phyloP scores from a whole-genome alignment of 2,888 invertebrate genomes.

The Phengaris arion region DNA sequence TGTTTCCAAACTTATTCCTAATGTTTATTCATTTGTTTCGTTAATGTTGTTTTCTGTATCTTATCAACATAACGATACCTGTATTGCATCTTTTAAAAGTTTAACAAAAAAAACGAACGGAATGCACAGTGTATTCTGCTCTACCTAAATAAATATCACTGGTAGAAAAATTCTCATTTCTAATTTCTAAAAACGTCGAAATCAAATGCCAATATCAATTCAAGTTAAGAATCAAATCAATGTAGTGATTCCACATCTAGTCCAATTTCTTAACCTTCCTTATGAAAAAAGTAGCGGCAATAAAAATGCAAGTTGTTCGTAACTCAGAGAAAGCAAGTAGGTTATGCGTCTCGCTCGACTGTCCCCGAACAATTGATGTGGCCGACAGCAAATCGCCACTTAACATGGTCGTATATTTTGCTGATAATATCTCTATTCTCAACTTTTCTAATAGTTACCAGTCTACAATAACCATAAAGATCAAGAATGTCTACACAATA shows the following conservation, averaged over 20 bases:
- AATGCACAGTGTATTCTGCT: not conserved
- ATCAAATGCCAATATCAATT: not conserved
- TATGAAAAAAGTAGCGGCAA: not conserved
- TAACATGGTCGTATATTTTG: conserved; percentile 5
- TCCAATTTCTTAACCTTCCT: not conserved
- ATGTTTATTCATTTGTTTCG: conserved; percentile 4
- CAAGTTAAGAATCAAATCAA: not conserved
- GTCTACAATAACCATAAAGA: not conserved
- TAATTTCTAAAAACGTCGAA: no score
- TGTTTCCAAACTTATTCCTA: not conserved
- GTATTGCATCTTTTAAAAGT: not conserved
- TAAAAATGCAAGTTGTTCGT: not conserved
- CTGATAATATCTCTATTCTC: conserved; percentile 6
- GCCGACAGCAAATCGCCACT: conserved; percentile 15
- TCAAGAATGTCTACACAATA: not conserved
- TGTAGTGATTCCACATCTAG: not conserved
- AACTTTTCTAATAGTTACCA: not conserved
- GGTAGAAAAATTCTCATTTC: no score
- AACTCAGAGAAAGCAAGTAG: conserved; percentile 13
- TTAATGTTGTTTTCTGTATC: not conserved
- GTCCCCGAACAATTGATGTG: conserved; percentile 23
- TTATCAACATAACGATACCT: not conserved
- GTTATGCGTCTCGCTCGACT: conserved; percentile 15
- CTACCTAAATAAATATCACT: no score
- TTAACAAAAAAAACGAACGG: not conserved